Evolutionary conservation across 2,113 vertebrate species (phyloP).

Genomic region (Rostratula benghalensis): DNA sequence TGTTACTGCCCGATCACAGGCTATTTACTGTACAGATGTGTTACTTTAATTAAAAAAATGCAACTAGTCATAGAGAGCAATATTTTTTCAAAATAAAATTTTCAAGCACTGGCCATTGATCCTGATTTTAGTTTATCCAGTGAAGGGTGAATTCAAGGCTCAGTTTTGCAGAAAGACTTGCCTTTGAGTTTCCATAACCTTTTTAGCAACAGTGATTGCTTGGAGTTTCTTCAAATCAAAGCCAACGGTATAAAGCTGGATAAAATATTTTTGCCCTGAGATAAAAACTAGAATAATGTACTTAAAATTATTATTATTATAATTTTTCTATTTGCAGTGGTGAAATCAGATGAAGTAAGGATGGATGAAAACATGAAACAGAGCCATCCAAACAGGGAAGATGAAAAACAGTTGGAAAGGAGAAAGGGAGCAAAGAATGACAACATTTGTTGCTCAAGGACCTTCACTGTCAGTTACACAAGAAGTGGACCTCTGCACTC

Average conservation of each 20-base stretch:
- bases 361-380: background rate
- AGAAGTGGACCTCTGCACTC: background rate
- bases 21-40: background rate
- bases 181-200: background rate
- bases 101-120: background rate
- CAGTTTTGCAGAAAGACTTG: background rate
- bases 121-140: background rate
- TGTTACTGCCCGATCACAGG: background rate
- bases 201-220: background rate
- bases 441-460: background rate
- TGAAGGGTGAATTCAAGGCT: background rate
- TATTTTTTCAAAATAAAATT: conserved; percentile 54
- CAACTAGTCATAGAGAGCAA: conserved; percentile 69
- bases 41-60: conserved; percentile 71
- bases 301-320: background rate
- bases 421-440: background rate
- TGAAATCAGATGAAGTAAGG: background rate
- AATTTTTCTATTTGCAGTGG: background rate
- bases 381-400: background rate
- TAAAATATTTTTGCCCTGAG: background rate
- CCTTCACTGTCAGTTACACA: background rate
- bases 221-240: background rate
- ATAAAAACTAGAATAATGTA: background rate
- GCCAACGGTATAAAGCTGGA: background rate
- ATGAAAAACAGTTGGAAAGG: background rate